Conservation (phyloP, 2,797 vertebrate species). For the Sphaeramia orbicularis region DNA sequence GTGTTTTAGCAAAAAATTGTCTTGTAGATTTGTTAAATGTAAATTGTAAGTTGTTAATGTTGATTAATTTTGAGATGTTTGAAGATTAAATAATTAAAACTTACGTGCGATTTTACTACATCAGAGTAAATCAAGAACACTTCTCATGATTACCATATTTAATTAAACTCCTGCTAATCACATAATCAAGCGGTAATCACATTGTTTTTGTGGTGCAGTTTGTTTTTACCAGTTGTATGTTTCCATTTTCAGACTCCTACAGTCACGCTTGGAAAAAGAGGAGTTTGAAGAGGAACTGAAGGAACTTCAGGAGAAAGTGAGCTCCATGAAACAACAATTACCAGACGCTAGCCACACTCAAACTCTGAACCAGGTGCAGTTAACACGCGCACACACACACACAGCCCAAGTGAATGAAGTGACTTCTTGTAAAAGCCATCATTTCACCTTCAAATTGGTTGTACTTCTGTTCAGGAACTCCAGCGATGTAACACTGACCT, state of each 20-base stretch:
- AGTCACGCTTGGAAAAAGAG: conserved; percentile 92
- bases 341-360: conserved; percentile 80
- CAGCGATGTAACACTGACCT: conserved; percentile 76
- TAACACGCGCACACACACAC: conserved; percentile 5
- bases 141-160: conserved; percentile 20
- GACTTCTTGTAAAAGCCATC: neutral
- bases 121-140: conserved; percentile 20
- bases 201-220: neutral
- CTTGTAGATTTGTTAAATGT: conserved; percentile 14
- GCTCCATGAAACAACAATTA: conserved; percentile 82
- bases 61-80: conserved; percentile 45
- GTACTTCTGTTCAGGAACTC: conserved; percentile 84
- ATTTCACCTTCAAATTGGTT: neutral
- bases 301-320: conserved; percentile 86
- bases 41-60: conserved; percentile 9
- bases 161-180: conserved; percentile 36
- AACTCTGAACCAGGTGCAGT: conserved; percentile 86
- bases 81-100: conserved; percentile 17
- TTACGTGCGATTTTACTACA: conserved; percentile 2
- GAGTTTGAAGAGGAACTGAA: conserved; percentile 93
- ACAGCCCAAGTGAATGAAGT: neutral
- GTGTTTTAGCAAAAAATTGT: conserved; percentile 32
- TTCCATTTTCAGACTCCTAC: conserved; percentile 87
- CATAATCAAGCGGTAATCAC: conserved; percentile 5
- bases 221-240: conserved; percentile 10